Evolutionary conservation across 2,797 vertebrate species (phyloP).

Genomic region (Loris lydekkerianus): DNA sequence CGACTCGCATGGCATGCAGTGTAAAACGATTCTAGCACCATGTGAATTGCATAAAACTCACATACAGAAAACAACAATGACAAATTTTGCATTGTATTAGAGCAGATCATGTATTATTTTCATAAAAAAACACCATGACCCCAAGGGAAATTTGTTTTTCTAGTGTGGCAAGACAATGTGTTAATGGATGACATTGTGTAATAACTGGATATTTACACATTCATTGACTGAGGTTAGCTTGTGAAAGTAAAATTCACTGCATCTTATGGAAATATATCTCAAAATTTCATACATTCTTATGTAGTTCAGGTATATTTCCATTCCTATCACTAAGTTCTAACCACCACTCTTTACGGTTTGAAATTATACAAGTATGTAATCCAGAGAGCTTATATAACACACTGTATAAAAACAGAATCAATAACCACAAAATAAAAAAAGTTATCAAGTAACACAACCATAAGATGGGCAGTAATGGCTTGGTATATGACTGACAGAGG

Average conservation of each 20-base stretch:
- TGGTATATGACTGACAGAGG: background rate
- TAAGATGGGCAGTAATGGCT: background rate
- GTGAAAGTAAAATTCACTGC: background rate
- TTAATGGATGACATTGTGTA: background rate
- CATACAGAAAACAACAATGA: too few species aligned
- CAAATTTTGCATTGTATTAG: too few species aligned
- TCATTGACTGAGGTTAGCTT: background rate
- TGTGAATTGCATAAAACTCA: too few species aligned
- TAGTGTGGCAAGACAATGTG: too few species aligned
- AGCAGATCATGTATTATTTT: too few species aligned
- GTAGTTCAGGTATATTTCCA: background rate
- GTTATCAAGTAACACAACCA: background rate
- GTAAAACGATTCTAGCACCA: too few species aligned
- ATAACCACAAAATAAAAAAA: background rate
- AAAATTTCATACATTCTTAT: background rate
- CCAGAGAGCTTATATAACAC: background rate
- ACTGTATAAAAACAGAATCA: background rate
- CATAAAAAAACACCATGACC: too few species aligned
- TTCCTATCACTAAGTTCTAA: constrained; percentile 18
- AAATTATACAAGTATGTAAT: background rate
- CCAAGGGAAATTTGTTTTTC: too few species aligned
- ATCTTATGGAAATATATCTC: background rate
- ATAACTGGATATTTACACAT: background rate
- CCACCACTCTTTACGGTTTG: background rate
- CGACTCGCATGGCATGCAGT: too few species aligned